Evolutionary conservation across 1,140 invertebrate genomes (phyloP).

Genomic region (Contarinia nasturtii): DNA sequence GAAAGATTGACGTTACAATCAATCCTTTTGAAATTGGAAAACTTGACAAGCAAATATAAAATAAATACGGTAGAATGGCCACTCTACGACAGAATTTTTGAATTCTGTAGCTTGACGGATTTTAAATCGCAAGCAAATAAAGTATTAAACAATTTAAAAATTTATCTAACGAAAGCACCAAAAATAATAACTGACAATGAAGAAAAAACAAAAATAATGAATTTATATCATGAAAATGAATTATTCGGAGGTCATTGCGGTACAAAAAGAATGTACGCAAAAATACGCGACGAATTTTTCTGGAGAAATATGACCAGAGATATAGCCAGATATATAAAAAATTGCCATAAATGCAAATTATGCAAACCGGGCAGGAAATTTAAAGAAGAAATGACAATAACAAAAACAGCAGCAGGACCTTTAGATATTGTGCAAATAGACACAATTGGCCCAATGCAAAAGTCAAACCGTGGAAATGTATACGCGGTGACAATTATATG

Average conservation of each 20-base stretch:
- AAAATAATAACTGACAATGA: no score
- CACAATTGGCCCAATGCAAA: constrained; percentile 1
- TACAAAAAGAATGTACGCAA: constrained; percentile 11
- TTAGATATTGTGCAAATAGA: constrained; percentile 3
- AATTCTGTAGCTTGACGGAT: no score
- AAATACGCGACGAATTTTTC: constrained; percentile 12
- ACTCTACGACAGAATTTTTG: no score
- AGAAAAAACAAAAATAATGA: no score
- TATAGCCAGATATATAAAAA: constrained; percentile 1
- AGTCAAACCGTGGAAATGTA: neutral
- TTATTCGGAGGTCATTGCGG: constrained; percentile 15
- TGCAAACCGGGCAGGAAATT: neutral
- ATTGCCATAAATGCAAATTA: constrained; percentile 1
- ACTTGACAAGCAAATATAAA: no score
- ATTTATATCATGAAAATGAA: constrained; percentile 8
- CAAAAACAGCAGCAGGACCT: constrained; percentile 1
- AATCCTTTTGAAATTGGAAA: no score
- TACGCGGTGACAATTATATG: constrained; percentile 5
- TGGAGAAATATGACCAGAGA: constrained; percentile 4
- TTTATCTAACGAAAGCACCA: no score
- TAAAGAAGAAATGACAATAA: constrained; percentile 1
- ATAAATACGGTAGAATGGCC: no score
- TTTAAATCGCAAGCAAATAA: no score
- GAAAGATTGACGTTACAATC: no score
- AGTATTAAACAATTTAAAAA: no score